Evolutionary conservation across 2,797 vertebrate genomes (phyloP).

Genomic region (Aselliscus stoliczkanus): DNA sequence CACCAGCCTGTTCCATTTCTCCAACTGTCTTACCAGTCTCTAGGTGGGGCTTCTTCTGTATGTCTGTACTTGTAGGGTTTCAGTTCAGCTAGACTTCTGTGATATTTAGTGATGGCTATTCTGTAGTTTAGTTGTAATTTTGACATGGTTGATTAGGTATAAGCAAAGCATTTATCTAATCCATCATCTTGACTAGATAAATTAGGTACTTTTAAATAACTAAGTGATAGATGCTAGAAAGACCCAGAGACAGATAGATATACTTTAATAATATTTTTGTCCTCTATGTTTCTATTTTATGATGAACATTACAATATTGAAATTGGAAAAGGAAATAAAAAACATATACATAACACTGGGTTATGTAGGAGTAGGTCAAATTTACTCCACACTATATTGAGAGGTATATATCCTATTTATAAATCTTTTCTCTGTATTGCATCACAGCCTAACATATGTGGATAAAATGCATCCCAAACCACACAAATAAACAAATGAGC

Average conservation of each 20-base stretch:
- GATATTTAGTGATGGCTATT: too few relatives aligned
- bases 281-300: not conserved
- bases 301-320: not conserved
- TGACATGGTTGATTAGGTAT: too few relatives aligned
- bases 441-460: not conserved
- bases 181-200: not conserved
- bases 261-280: not conserved
- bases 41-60: too few relatives aligned
- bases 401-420: not conserved
- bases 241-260: not conserved
- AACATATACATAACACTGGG: not conserved
- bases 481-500: not conserved
- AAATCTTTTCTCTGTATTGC: not conserved
- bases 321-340: not conserved
- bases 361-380: not conserved
- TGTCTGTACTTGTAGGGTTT: too few relatives aligned
- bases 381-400: not conserved
- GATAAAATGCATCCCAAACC: not conserved
- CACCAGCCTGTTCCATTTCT: too few relatives aligned
- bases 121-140: too few relatives aligned
- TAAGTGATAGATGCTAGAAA: not conserved
- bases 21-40: too few relatives aligned
- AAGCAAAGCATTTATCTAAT: too few relatives aligned
- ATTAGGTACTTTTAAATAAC: not conserved
- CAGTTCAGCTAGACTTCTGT: too few relatives aligned